A percentile compares a stretch with the other conserved stretches of the same genome.
Conservation (phyloP, 2,888 invertebrate species). For the Dorcus parallelipipedus region DNA sequence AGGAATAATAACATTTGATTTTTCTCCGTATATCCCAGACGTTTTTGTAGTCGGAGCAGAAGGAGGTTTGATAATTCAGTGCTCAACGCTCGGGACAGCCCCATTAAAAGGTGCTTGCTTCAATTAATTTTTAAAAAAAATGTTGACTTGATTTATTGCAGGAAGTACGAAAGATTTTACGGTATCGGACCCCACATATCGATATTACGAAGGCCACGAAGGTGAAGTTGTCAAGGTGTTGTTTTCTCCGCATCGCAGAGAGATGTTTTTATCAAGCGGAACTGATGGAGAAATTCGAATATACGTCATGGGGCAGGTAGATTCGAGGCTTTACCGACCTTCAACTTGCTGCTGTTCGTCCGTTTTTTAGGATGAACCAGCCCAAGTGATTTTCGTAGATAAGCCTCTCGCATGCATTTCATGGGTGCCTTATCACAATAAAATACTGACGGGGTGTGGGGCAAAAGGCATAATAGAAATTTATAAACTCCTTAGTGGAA, state of each 20-base stretch:
- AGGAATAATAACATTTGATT: constrained; percentile 45
- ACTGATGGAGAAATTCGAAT: constrained; percentile 46
- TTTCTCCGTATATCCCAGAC: constrained; percentile 42
- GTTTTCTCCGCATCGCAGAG: constrained; percentile 43
- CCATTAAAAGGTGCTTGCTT: constrained; percentile 33
- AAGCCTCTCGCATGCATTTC: constrained; percentile 30
- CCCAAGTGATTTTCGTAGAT: constrained; percentile 42
- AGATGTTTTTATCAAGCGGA: constrained; percentile 44
- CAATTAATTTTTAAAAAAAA: background rate
- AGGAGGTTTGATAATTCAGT: constrained; percentile 45
- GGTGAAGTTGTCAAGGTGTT: constrained; percentile 41
- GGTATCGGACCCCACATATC: constrained; percentile 44
- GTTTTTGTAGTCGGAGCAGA: constrained; percentile 47
- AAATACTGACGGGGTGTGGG: constrained; percentile 42
- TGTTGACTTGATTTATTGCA: constrained; percentile 10
- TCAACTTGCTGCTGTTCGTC: background rate
- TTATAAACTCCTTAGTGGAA: constrained; percentile 38
- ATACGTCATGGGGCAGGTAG: constrained; percentile 44
- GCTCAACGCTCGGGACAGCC: constrained; percentile 43
- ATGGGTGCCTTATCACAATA: constrained; percentile 44
- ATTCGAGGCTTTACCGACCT: background rate
- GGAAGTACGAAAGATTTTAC: constrained; percentile 34
- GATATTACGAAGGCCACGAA: constrained; percentile 43
- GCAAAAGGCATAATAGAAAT: constrained; percentile 38
- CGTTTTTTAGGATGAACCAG: constrained; percentile 40